Evolutionary conservation across 1,140 invertebrate genomes (phyloP).

Genomic region (Mesaphorura yosii): DNA sequence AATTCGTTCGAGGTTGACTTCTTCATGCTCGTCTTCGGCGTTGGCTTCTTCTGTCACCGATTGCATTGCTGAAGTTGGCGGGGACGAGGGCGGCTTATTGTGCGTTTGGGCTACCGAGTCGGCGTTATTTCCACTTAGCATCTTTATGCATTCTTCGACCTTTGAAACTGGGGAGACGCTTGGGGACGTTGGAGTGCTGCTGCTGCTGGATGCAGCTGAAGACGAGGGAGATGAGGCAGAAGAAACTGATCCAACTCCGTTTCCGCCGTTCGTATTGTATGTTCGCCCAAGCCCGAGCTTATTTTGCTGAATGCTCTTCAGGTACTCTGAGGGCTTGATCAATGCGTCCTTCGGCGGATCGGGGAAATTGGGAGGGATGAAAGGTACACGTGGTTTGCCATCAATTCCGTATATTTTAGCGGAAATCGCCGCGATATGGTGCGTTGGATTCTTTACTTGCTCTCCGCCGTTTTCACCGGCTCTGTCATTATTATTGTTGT

Average conservation of each 20-base stretch:
- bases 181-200: no score
- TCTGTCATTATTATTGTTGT: neutral
- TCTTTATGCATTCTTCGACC: conserved; percentile 26
- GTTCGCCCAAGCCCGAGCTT: conserved; percentile 1
- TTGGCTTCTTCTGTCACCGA: conserved; percentile 26
- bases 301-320: conserved; percentile 61
- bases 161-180: no score
- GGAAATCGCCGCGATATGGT: conserved; percentile 40
- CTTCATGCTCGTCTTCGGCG: conserved; percentile 27
- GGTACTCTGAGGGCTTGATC: conserved; percentile 82
- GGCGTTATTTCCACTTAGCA: conserved; percentile 33
- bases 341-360: conserved; percentile 50
- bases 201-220: no score
- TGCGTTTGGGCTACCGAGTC: no score
- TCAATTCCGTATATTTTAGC: conserved; percentile 39
- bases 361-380: conserved; percentile 34
- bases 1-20: conserved; percentile 21
- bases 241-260: neutral
- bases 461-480: conserved; percentile 3
- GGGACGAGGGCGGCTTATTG: no score
- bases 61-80: no score
- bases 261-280: neutral
- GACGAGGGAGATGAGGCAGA: conserved; percentile 3
- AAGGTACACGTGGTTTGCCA: conserved; percentile 13
- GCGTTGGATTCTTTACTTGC: conserved; percentile 39